A percentile compares a stretch with the other conserved stretches of the same genome.
phyloP scores from a whole-genome alignment of 2,888 invertebrate species.

The Leucophenga maculata region DNA sequence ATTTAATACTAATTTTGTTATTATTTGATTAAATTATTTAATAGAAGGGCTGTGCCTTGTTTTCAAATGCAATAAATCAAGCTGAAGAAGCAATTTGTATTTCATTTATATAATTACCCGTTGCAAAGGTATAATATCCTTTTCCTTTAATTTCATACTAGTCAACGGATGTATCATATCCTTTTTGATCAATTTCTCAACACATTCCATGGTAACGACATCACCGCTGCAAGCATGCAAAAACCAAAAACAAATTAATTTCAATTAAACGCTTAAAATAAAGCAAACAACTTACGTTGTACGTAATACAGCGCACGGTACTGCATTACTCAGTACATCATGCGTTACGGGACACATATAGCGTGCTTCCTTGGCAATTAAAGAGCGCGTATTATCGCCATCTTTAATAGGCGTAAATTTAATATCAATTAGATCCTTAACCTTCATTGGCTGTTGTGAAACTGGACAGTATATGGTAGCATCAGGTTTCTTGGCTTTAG shows the following conservation, averaged over 20 bases:
- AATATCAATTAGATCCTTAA: constrained; percentile 93
- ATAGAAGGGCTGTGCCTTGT: no score
- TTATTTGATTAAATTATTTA: no score
- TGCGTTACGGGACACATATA: constrained; percentile 99
- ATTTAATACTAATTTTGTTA: no score
- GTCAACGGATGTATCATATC: constrained; percentile 97
- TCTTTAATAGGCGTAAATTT: constrained; percentile 94
- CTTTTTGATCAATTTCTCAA: constrained; percentile 95
- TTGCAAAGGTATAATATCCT: constrained; percentile 93
- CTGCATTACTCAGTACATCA: constrained; percentile 94
- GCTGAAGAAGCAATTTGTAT: no score
- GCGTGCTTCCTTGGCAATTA: constrained; percentile 90
- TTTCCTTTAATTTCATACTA: constrained; percentile 85
- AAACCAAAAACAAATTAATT: neutral
- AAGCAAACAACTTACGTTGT: constrained; percentile 79
- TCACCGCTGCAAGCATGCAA: constrained; percentile 80
- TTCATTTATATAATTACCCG: constrained; percentile 75
- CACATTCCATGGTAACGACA: constrained; percentile 96
- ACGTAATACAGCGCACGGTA: constrained; percentile 92
- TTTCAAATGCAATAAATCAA: no score
- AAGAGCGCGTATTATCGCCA: constrained; percentile 87
- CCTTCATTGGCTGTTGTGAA: constrained; percentile 86
- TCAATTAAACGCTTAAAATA: constrained; percentile 1
- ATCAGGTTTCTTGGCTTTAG: constrained; percentile 81
- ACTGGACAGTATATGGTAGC: constrained; percentile 83